Conservation (phyloP, 2,888 invertebrate species). For the Antheraea assamensis region DNA sequence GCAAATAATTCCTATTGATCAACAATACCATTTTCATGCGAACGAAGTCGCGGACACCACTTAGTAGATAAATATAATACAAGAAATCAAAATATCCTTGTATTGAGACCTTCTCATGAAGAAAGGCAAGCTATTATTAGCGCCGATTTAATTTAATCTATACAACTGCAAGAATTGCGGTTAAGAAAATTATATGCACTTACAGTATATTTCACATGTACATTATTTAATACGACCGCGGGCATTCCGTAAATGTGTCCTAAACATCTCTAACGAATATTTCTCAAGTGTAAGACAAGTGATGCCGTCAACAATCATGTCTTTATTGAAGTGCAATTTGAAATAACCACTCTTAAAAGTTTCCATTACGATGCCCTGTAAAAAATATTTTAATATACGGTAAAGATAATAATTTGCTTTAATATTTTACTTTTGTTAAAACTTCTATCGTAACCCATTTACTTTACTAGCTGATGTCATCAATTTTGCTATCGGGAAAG, state of each 20-base stretch:
- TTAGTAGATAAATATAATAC: no score
- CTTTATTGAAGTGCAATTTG: slow-evolving; percentile 81
- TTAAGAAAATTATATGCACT: slow-evolving; percentile 27
- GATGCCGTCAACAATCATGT: slow-evolving; percentile 81
- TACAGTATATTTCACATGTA: slow-evolving; percentile 83
- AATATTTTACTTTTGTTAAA: no score
- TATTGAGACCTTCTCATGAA: background rate
- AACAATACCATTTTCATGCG: no score
- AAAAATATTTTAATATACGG: background rate
- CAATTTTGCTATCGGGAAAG: no score
- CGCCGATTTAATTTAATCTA: background rate
- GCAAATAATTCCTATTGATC: no score
- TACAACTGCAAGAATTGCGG: background rate
- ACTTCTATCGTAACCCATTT: no score
- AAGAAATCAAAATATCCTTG: background rate
- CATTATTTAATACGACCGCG: slow-evolving; percentile 85
- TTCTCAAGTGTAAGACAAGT: slow-evolving; percentile 83
- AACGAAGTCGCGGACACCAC: no score
- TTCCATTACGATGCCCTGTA: slow-evolving; percentile 80
- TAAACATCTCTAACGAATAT: slow-evolving; percentile 83
- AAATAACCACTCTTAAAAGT: slow-evolving; percentile 86
- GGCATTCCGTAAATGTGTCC: slow-evolving; percentile 87
- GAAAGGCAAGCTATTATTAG: background rate
- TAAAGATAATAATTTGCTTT: no score
- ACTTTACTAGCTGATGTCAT: no score